These are phyloP conservation scores for Ischnus inquisitorius DNA, from an alignment of 2,888 invertebrate species.

Conservation along the genomic window DNA sequence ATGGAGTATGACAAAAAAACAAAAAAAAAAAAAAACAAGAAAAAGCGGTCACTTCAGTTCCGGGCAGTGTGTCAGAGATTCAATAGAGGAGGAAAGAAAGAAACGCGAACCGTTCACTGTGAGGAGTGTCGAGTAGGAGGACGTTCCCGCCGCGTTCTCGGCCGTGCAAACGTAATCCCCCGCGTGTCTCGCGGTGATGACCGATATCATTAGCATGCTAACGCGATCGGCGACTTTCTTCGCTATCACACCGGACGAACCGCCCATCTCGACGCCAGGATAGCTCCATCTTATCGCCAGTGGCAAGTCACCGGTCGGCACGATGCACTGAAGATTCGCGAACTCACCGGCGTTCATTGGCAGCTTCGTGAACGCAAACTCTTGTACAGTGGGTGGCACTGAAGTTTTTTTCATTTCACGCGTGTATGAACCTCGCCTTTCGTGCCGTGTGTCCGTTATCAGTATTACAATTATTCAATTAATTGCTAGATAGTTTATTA, in stretches of 20 bases:
- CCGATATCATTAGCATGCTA: slow-evolving; percentile 90
- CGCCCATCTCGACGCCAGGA: slow-evolving; percentile 84
- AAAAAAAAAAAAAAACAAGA: slow-evolving; percentile 34
- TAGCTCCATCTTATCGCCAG: slow-evolving; percentile 91
- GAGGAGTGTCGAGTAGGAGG: slow-evolving; percentile 84
- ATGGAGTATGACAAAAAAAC: slow-evolving; percentile 40
- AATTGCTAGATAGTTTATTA: neutral
- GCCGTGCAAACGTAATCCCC: slow-evolving; percentile 86
- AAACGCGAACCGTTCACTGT: slow-evolving; percentile 85
- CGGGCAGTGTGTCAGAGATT: slow-evolving; percentile 51
- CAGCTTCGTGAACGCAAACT: slow-evolving; percentile 84
- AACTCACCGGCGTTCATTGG: slow-evolving; percentile 88
- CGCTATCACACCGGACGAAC: slow-evolving; percentile 83
- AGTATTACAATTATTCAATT: neutral
- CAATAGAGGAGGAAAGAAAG: slow-evolving; percentile 54
- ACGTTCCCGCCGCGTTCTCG: slow-evolving; percentile 85
- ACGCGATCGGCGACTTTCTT: slow-evolving; percentile 87
- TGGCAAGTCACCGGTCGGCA: slow-evolving; percentile 91
- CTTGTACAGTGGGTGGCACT: slow-evolving; percentile 84
- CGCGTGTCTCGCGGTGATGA: slow-evolving; percentile 87
- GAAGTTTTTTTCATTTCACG: slow-evolving; percentile 68
- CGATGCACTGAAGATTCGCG: slow-evolving; percentile 87
- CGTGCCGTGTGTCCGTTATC: slow-evolving; percentile 33
- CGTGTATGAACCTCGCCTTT: slow-evolving; percentile 31
- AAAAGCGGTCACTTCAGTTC: slow-evolving; percentile 55